These are phyloP conservation scores for Epizoanthus illoricatus DNA, from an alignment of 92 coral and sea anemone species.

Conservation along the genomic window DNA sequence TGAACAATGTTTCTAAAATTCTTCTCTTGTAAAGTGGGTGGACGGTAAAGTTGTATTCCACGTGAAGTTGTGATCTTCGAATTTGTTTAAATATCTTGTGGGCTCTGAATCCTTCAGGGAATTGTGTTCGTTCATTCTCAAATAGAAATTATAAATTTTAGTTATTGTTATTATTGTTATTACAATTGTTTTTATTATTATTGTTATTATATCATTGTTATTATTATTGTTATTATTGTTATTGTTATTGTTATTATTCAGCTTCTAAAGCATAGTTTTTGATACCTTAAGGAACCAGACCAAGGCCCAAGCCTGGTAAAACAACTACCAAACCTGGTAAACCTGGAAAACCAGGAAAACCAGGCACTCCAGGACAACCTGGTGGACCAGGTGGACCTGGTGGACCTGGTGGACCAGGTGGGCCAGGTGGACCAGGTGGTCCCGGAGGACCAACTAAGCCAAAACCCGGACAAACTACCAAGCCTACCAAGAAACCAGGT, in stretches of 20 bases:
- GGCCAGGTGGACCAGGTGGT: constrained; percentile 72
- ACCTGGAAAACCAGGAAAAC: constrained; percentile 65
- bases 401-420: constrained; percentile 70
- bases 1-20: too few species aligned
- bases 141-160: too few species aligned
- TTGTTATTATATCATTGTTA: too few species aligned
- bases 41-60: too few species aligned
- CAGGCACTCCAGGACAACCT: constrained; percentile 74
- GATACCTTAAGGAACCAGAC: constrained; percentile 29
- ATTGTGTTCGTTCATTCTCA: too few species aligned
- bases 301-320: constrained; percentile 42
- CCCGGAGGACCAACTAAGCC: constrained; percentile 73
- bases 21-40: too few species aligned
- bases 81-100: too few species aligned
- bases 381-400: constrained; percentile 66
- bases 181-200: too few species aligned
- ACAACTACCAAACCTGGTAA: constrained; percentile 63
- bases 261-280: neutral
- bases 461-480: constrained; percentile 62
- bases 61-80: too few species aligned
- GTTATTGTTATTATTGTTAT: too few species aligned
- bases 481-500: constrained; percentile 71
- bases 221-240: neutral
- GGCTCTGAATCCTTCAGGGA: too few species aligned
- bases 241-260: neutral